Conservation (phyloP, 2,113 vertebrate species). For the Poeciliopsis prolifica region DNA sequence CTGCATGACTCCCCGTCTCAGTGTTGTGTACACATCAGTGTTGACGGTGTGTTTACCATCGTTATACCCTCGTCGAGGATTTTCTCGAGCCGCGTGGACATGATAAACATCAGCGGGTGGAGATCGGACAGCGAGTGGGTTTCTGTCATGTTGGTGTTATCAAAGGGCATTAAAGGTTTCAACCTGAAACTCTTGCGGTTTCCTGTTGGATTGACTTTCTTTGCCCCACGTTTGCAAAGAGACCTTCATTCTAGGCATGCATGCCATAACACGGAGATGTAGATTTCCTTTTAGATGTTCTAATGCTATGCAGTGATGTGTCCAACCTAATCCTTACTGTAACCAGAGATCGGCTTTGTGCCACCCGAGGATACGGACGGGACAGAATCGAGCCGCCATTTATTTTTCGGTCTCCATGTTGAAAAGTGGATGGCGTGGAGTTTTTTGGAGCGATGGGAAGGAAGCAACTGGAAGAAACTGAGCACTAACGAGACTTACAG, state of each 20-base stretch:
- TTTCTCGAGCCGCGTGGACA: conserved; percentile 11
- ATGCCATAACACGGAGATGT: conserved; percentile 21
- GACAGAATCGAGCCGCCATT: conserved; percentile 1
- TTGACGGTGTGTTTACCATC: conserved; percentile 29
- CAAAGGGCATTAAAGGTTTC: background rate
- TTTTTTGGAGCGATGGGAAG: conserved; percentile 3
- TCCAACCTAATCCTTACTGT: conserved; percentile 5
- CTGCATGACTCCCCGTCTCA: conserved; percentile 6
- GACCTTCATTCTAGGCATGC: background rate
- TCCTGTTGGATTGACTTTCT: background rate
- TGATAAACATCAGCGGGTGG: conserved; percentile 2
- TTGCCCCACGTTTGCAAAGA: conserved; percentile 8
- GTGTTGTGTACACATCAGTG: conserved; percentile 22
- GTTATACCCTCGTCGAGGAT: conserved; percentile 1
- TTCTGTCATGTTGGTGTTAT: background rate
- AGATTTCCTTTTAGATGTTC: background rate
- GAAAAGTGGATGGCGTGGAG: background rate
- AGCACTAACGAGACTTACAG: conserved; percentile 39
- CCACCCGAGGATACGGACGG: conserved; percentile 1
- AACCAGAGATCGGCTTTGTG: conserved; percentile 5
- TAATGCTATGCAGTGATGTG: conserved; percentile 8
- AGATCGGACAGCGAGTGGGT: background rate
- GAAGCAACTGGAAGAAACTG: conserved; percentile 17
- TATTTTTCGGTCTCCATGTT: background rate
- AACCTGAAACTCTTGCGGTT: background rate